phyloP scores from a whole-genome alignment of 2,113 vertebrate species.

The Crotophaga sulcirostris region DNA sequence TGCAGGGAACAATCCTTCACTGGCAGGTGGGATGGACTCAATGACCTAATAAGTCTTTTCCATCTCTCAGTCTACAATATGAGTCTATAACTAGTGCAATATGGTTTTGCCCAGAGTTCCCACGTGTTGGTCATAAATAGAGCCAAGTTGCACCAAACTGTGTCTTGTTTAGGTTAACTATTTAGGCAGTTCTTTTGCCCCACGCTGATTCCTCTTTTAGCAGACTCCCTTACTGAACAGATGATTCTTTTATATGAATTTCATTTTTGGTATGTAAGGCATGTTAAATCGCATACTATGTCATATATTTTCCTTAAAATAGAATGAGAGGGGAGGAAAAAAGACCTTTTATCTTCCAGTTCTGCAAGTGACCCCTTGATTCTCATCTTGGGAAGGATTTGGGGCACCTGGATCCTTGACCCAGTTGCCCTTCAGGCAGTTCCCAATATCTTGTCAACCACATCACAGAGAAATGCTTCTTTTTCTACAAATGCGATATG shows the following conservation, averaged over 20 bases:
- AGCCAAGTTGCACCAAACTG: conserved; percentile 23
- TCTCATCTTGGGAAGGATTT: neutral
- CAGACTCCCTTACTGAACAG: neutral
- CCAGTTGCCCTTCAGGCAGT: neutral
- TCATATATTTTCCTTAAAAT: neutral
- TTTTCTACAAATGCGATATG: fast-evolving
- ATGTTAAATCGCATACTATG: neutral
- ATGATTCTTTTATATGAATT: neutral
- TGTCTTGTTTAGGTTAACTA: neutral
- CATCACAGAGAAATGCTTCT: neutral
- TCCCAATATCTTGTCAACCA: neutral
- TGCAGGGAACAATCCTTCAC: conserved; percentile 56
- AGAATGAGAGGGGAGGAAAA: neutral
- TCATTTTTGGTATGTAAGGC: neutral
- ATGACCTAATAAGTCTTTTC: conserved; percentile 49
- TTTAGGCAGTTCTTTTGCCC: neutral
- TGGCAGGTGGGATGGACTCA: conserved; percentile 53
- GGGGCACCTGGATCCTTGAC: neutral
- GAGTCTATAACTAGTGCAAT: conserved; percentile 25
- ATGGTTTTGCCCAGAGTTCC: conserved; percentile 15
- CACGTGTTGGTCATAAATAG: neutral
- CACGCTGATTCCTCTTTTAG: neutral
- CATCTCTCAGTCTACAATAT: neutral
- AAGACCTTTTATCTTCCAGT: neutral
- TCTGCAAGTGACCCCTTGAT: neutral